Conservation (phyloP, 2,797 vertebrate genomes). For the Eulemur albifrons region DNA sequence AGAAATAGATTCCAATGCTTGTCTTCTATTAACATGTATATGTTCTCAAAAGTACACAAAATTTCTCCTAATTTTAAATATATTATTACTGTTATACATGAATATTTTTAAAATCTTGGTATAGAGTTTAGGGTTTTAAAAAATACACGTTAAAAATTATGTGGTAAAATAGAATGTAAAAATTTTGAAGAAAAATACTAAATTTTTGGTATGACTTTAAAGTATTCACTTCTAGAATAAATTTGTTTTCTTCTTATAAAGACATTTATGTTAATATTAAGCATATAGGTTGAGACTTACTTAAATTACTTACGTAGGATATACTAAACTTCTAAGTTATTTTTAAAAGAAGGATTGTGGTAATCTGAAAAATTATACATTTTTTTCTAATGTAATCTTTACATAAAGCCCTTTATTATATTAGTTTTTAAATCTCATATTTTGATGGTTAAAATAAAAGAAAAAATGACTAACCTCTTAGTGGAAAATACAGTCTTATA, state of each 20-base stretch:
- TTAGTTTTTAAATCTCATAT: conserved; percentile 76
- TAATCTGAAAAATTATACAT: conserved; percentile 77
- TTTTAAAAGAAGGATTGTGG: conserved; percentile 79
- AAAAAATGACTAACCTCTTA: conserved; percentile 67
- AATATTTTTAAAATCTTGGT: conserved; percentile 54
- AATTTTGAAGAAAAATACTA: conserved; percentile 70
- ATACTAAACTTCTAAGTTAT: conserved; percentile 79
- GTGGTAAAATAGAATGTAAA: conserved; percentile 66
- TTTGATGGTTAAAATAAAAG: conserved; percentile 72
- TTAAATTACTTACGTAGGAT: conserved; percentile 82
- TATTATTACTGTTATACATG: conserved; percentile 61
- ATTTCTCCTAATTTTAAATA: conserved; percentile 70
- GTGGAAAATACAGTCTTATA: conserved; percentile 66
- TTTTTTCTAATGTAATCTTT: conserved; percentile 79
- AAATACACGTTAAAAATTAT: conserved; percentile 64
- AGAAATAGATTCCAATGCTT: conserved; percentile 66
- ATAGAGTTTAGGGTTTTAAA: conserved; percentile 59
- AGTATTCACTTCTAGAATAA: conserved; percentile 77
- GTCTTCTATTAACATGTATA: conserved; percentile 36
- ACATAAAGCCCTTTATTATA: conserved; percentile 74
- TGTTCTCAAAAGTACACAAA: conserved; percentile 37
- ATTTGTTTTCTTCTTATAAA: conserved; percentile 72
- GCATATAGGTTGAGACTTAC: conserved; percentile 78
- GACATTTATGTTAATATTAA: conserved; percentile 77
- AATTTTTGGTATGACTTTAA: conserved; percentile 75